Evolutionary conservation across 2,113 vertebrate genomes (phyloP), one percentile per base, ranked within the genome.

Genomic region (Ptychochromis oligacanthus): DNA sequence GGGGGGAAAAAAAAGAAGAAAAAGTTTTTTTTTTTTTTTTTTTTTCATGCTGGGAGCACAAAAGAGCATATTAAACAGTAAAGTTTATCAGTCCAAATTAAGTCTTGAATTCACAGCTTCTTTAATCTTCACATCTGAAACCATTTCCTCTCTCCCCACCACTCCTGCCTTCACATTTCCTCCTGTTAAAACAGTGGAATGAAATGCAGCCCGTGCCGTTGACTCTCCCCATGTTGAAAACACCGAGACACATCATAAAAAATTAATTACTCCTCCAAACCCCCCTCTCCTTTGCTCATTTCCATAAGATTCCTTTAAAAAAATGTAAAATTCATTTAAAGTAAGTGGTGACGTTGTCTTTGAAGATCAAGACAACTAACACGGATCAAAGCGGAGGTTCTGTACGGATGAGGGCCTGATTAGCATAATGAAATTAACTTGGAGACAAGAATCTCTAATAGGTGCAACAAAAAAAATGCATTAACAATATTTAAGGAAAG

Each of bases 361-460:
- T 99, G 98, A 99, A 99, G 98, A 99, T 98, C 97, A 97, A 93
- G 97, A 99, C 98, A 97, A 99, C 98, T 97, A 98, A 97, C 96
- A 96, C 92, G 97, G 98, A 99, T 99, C 98, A 99, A 99, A 99
- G 98, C 95, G 89, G 97, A 97, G 97, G 97, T 97, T 98, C 96
- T 96, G 96, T 97, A 96, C 97, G 96, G 97, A 97, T 97, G 97
- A 98, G 97, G 96, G 96, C 96, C 88, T 97, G 97, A 98, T 99
- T 99, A 98, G 97, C 98, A 99, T 99, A 98, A 99, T 98, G 96
- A 99, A 99, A 99, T 99, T 98, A 99, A 99, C 97, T 99, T 96
- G 93, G 96, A 98, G 97, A 99, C 97, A 98, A 98, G 97, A 98
- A 98, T 98, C 97, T 99, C 97, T 99, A 97, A 99, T 98, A 99